Base-by-base conservation (phyloP, 2,888 invertebrate species). In the Lampropteryx suffumata region DNA sequence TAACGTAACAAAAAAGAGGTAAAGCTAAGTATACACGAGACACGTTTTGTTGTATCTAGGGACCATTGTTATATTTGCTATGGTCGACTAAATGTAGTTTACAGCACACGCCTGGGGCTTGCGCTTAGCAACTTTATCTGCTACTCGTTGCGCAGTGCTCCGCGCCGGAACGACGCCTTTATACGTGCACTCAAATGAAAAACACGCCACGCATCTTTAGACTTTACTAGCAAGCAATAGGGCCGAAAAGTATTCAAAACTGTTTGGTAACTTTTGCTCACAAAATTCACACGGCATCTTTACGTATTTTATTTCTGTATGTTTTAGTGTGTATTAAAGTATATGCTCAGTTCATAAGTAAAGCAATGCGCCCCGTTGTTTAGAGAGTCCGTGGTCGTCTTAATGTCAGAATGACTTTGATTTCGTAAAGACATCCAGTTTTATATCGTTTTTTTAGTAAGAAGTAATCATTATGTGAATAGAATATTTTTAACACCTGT, bases 31-130 rank as follows among this genome's bases (percentile, higher is more conserved):
- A 60, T 68, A 65, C 63, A 59, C 53, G 55, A 65, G 67, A 69
- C 69, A 65, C 68, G 67, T 64, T 62, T 62, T 57, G 61, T 61
- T 50, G 62, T 64, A 74, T 67, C 71, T 42, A 59, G 65, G 58
- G 76, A 72, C 63, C 59, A 71, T 76, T 81, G 76, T 79, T 79
- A 33, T 33, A 33, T 26, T 42, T 34, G 33, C 13, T 33, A 80
- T 72, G 71, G 71, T 61, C 74, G 67, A 80, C 76, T 81, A 79
- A 81, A 83, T 81, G 71, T 76, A 78, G 73, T 81, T 82, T 78
- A 75, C 76, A 77, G 64, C 69, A 56, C 57, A 66, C 73, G 70
- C 71, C 70, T 57, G 65, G 62, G 67, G 61, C 70, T 50, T 56
- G 58, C 69, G 77, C 76, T 80, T 77, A 73, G 71, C 71, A 77